Conservation (phyloP, 2,797 vertebrate species). For the Amblyopsis hoosieri region DNA sequence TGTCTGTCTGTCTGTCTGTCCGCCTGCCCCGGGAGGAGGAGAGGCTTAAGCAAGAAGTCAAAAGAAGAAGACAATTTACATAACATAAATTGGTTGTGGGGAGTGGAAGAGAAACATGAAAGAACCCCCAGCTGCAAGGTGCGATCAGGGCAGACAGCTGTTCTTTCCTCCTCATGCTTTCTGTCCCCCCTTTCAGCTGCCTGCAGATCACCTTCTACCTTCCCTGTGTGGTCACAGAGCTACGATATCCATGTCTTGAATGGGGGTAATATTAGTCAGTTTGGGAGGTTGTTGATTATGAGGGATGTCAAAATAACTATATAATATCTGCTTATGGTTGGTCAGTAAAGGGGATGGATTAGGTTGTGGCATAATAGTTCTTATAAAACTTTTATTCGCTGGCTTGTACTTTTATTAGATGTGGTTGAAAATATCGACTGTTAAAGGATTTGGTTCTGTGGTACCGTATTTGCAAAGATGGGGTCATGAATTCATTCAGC, state of each 20-base stretch:
- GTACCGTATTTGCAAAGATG: slow-evolving; percentile 50
- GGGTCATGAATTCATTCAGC: slow-evolving; percentile 58
- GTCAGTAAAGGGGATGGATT: slow-evolving; percentile 15
- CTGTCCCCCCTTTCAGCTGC: too few species aligned
- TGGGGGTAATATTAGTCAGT: slow-evolving; percentile 44
- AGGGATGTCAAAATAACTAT: slow-evolving; percentile 21
- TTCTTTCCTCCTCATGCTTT: too few species aligned
- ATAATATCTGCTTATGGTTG: neutral
- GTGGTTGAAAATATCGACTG: slow-evolving; percentile 24
- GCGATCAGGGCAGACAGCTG: neutral
- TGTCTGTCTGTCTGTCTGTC: neutral
- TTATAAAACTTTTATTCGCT: slow-evolving; percentile 33
- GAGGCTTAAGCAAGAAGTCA: slow-evolving; percentile 45
- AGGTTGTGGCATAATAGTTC: slow-evolving; percentile 29
- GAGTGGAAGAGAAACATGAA: slow-evolving; percentile 40
- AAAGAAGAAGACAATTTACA: slow-evolving; percentile 1
- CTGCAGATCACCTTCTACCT: slow-evolving; percentile 10
- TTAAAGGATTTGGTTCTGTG: slow-evolving; percentile 36
- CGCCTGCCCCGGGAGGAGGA: slow-evolving; percentile 20
- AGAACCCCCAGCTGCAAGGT: slow-evolving; percentile 8
- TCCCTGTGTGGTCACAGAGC: slow-evolving; percentile 23
- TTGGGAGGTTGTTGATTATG: slow-evolving; percentile 34
- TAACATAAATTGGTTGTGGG: slow-evolving; percentile 29
- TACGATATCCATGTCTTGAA: slow-evolving; percentile 36
- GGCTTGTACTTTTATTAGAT: slow-evolving; percentile 48